Evolutionary conservation across 1,140 invertebrate genomes (phyloP), one percentile per base, ranked within the genome.

Genomic region (Drosophila takahashii): DNA sequence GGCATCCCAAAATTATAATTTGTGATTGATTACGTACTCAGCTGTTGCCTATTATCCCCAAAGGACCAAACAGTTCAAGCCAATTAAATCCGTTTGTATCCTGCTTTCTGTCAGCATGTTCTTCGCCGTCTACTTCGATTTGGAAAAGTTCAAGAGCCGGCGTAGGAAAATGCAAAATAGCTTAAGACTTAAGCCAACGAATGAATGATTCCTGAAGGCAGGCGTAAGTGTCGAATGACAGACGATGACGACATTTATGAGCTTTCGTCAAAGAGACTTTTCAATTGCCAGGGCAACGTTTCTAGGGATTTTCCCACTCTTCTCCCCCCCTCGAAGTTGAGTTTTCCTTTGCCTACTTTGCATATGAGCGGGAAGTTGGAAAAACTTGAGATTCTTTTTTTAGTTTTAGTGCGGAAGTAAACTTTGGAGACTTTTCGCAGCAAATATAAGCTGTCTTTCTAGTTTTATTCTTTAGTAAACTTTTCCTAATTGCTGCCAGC

Each of bases 231-330:
- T 56, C 50, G 41, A 42, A 44, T 69, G 47, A 66, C 58, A 66
- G 58, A 62, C 26, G 62, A 66, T 53, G 64, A 45, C 41, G 66
- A 70, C 66, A 70, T 70, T 70, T 70, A 70, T 70, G 64, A 39
- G 50, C 45, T 65, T 67, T 67, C 62, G 36, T 65, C 26, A 65
- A 52, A 18, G 47, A 34, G 51, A 57, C 41, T 70, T 45, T 70
- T 70, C 64, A 56, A 70, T 70, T 69, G 62, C 26, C 64, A 16
- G 11, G 64, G 34, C 37, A 70, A 70, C 66, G 13, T 22, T 41
- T 34, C 9, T 13, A 4, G 34, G 32, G 27, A 32, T 39, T 56
- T 70, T 16, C 41, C 26, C 11, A n/a, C 11, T 9, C 22, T 64
- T 7, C 4, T 15, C 45, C 22, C 7, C 8, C 7, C 45, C 22